Evolutionary conservation across 2,113 vertebrate species (phyloP).

Genomic region (Salvelinus fontinalis): DNA sequence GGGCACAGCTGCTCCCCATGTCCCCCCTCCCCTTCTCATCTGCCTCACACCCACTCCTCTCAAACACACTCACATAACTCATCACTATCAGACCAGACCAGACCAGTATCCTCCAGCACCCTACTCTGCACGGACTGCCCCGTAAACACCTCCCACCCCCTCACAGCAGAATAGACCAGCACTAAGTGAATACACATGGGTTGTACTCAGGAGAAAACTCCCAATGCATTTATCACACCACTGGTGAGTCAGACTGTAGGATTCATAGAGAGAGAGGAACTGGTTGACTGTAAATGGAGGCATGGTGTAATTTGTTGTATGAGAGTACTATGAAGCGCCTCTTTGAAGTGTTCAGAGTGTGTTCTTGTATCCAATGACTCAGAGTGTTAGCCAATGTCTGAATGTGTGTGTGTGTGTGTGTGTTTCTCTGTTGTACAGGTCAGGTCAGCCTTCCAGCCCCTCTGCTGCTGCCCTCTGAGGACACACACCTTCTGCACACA

Average conservation of each 20-base stretch:
- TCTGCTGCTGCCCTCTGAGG: slow-evolving; percentile 41
- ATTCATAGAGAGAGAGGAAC: no score
- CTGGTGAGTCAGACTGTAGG: no score
- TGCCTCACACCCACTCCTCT: slow-evolving; percentile 12
- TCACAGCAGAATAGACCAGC: background rate
- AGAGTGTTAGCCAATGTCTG: background rate
- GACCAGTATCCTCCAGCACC: slow-evolving; percentile 23
- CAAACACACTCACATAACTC: background rate
- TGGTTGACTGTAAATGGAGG: no score
- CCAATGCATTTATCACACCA: no score
- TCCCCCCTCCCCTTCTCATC: slow-evolving; percentile 24
- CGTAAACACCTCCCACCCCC: background rate
- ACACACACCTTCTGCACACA: slow-evolving; percentile 44
- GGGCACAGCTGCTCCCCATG: slow-evolving; percentile 45
- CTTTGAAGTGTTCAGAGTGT: no score
- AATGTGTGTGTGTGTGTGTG: slow-evolving; percentile 9
- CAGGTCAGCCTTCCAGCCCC: slow-evolving; percentile 32
- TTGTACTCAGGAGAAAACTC: no score
- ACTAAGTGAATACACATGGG: no score
- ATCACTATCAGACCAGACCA: slow-evolving; percentile 18
- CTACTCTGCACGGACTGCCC: slow-evolving; percentile 8
- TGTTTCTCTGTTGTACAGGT: slow-evolving; percentile 56
- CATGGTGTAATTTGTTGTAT: no score
- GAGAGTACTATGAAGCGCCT: no score
- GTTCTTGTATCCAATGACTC: no score